These are phyloP conservation scores for Ischnura elegans DNA, from an alignment of 2,888 invertebrate genomes.

Conservation along the genomic window DNA sequence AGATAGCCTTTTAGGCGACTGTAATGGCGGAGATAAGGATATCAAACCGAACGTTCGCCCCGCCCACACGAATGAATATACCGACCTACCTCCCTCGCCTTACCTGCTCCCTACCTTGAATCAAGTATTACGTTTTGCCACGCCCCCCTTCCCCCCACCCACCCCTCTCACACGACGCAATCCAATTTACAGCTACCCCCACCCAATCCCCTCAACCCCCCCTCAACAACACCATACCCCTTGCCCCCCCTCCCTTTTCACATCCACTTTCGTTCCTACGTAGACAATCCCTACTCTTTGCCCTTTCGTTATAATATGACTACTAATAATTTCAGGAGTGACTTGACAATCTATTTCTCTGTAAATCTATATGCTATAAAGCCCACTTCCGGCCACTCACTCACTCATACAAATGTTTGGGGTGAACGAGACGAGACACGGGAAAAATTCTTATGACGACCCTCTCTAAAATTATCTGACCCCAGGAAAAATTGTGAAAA, in stretches of 20 bases:
- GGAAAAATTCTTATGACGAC: too few relatives aligned
- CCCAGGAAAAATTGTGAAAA: too few relatives aligned
- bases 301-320: too few relatives aligned
- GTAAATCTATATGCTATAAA: too few relatives aligned
- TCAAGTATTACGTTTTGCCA: neutral
- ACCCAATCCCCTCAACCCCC: neutral
- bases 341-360: too few relatives aligned
- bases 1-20: conserved; percentile 59
- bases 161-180: neutral
- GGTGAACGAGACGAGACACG: too few relatives aligned
- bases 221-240: neutral
- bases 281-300: too few relatives aligned
- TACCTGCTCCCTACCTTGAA: neutral
- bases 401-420: too few relatives aligned
- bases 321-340: too few relatives aligned
- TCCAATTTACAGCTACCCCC: neutral
- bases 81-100: neutral
- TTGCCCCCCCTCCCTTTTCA: neutral
- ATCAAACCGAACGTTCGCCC: conserved; percentile 48
- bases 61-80: conserved; percentile 42
- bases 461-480: too few relatives aligned
- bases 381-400: too few relatives aligned
- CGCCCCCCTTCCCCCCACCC: neutral
- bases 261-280: neutral
- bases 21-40: conserved; percentile 66